Evolutionary conservation across 2,113 vertebrate species (phyloP).

Genomic region (Arothron firmamentum): DNA sequence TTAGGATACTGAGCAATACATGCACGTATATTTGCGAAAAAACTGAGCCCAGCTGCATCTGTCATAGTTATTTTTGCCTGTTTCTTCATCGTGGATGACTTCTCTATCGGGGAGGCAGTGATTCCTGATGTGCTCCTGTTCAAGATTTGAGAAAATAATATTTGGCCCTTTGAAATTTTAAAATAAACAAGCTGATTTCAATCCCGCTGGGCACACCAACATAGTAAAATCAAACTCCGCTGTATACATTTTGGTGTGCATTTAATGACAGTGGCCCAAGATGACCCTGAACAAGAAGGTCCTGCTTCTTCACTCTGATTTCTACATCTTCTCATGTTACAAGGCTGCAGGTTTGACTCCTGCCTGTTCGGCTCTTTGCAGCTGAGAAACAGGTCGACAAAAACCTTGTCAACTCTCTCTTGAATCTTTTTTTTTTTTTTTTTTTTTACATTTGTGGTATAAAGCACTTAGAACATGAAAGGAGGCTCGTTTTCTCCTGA

Average conservation of each 20-base stretch:
- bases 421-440: constrained; percentile 8
- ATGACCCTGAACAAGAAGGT: constrained; percentile 13
- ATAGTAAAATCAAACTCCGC: background rate
- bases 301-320: constrained; percentile 18
- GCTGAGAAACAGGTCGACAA: constrained; percentile 39
- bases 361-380: constrained; percentile 39
- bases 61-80: too few relatives aligned
- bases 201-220: background rate
- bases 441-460: constrained; percentile 45
- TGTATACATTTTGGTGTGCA: background rate
- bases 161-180: background rate
- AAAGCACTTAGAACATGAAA: constrained; percentile 62
- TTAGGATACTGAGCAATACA: too few relatives aligned
- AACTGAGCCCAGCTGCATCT: too few relatives aligned
- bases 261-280: constrained; percentile 40
- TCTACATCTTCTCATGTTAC: constrained; percentile 28
- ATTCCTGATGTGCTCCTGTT: too few relatives aligned
- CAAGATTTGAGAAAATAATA: background rate
- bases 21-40: too few relatives aligned
- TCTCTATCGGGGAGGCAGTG: too few relatives aligned
- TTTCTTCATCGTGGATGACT: too few relatives aligned
- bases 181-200: background rate
- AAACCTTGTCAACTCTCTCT: constrained; percentile 54
- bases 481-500: constrained; percentile 38
- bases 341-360: constrained; percentile 46